phyloP scores from a whole-genome alignment of 2,113 vertebrate genomes.

The Chaetura pelagica region DNA sequence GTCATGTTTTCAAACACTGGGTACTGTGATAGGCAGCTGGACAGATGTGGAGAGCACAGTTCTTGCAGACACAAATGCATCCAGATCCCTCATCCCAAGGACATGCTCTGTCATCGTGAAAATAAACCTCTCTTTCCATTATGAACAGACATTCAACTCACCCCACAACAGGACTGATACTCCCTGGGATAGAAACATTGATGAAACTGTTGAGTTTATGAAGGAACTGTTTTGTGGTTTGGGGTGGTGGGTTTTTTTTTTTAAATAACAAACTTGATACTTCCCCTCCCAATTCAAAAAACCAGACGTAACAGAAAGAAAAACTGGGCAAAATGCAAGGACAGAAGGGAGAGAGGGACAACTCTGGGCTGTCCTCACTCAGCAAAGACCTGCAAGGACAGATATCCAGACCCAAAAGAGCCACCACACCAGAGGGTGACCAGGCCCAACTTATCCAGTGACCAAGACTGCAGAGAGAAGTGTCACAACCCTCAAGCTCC shows the following conservation, averaged over 20 bases:
- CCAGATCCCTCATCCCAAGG: neutral
- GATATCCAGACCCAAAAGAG: neutral
- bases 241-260: neutral
- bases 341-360: neutral
- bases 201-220: slow-evolving; percentile 8
- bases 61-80: neutral
- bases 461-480: neutral
- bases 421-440: neutral
- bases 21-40: neutral
- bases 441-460: neutral
- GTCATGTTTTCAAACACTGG: neutral
- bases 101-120: neutral
- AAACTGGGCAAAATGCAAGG: neutral
- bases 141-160: neutral
- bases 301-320: neutral
- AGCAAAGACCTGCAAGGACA: neutral
- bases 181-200: neutral
- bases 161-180: neutral
- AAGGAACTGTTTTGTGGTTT: neutral
- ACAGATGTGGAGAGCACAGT: neutral
- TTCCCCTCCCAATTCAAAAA: neutral
- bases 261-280: neutral
- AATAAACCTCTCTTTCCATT: neutral
- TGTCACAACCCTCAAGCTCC: neutral
- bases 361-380: neutral